A percentile compares a stretch with the other conserved stretches of the same genome.
Conservation (phyloP, 2,888 invertebrate species). For the Apantesis nais region DNA sequence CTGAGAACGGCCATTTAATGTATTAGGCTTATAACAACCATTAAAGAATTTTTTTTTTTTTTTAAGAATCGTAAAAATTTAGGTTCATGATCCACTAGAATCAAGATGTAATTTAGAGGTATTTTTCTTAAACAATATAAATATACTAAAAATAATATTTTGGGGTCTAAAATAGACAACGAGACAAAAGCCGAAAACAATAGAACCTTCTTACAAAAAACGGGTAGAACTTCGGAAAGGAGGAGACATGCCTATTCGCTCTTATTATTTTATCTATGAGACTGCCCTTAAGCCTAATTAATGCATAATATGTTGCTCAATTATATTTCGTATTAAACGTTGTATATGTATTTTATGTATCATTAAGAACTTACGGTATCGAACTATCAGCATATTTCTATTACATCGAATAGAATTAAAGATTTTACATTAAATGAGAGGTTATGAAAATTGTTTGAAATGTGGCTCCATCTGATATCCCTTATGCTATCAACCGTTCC, state of each 20-base stretch:
- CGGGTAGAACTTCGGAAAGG: too few species aligned
- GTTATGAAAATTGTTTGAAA: constrained; percentile 10
- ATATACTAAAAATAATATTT: too few species aligned
- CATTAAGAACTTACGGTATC: constrained; percentile 14
- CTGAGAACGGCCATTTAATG: too few species aligned
- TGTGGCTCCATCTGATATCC: constrained; percentile 1
- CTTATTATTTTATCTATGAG: background rate
- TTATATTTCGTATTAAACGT: background rate
- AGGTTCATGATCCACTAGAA: background rate
- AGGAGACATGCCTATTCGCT: background rate
- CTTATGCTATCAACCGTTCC: background rate
- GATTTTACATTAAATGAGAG: background rate
- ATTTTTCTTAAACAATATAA: background rate
- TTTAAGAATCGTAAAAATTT: background rate
- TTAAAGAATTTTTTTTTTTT: too few species aligned
- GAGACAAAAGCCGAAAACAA: too few species aligned
- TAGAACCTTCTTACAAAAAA: too few species aligned
- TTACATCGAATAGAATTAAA: background rate
- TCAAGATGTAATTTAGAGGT: background rate
- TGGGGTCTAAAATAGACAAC: too few species aligned
- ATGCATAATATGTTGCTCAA: background rate
- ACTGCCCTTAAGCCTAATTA: background rate
- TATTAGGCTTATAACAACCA: too few species aligned
- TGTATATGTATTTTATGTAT: too few species aligned
- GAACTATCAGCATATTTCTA: constrained; percentile 6